Percentiles rank a stretch among this genome's conserved stretches.
Evolutionary conservation across 2,797 vertebrate species (phyloP).

Genomic region (Calcarius lapponicus): DNA sequence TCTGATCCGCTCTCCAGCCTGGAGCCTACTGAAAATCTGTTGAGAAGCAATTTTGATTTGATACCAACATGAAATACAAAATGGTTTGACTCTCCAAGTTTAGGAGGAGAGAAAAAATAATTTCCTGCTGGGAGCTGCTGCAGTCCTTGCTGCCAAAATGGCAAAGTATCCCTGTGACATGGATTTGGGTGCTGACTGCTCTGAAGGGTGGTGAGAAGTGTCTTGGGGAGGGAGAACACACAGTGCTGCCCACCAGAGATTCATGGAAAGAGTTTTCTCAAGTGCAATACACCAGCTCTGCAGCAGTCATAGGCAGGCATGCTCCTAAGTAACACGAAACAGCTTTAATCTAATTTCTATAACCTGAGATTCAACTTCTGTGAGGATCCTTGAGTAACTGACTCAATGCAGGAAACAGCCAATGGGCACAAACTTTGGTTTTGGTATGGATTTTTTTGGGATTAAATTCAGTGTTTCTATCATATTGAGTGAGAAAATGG

Average conservation of each 20-base stretch:
- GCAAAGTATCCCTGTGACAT: neutral
- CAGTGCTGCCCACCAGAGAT: neutral
- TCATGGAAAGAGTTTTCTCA: neutral
- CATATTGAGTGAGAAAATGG: neutral
- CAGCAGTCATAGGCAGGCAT: neutral
- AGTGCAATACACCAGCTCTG: neutral
- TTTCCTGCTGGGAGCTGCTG: neutral
- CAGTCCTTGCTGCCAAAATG: constrained; percentile 20
- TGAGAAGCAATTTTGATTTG: constrained; percentile 54
- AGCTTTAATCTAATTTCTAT: neutral
- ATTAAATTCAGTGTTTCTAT: neutral
- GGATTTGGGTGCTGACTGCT: neutral
- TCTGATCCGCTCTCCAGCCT: constrained; percentile 59
- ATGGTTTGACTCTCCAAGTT: constrained; percentile 41
- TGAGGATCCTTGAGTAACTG: neutral
- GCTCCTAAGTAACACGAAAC: neutral
- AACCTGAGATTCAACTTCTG: neutral
- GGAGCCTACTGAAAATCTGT: constrained; percentile 64
- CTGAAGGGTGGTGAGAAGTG: neutral
- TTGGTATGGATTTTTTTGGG: neutral
- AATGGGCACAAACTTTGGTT: neutral
- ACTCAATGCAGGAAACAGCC: neutral
- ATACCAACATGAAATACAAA: constrained; percentile 51
- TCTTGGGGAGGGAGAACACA: neutral
- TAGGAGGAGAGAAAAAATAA: neutral